These are phyloP conservation scores for Ooceraea biroi DNA, from an alignment of 1,140 invertebrate genomes.

Conservation along the genomic window DNA sequence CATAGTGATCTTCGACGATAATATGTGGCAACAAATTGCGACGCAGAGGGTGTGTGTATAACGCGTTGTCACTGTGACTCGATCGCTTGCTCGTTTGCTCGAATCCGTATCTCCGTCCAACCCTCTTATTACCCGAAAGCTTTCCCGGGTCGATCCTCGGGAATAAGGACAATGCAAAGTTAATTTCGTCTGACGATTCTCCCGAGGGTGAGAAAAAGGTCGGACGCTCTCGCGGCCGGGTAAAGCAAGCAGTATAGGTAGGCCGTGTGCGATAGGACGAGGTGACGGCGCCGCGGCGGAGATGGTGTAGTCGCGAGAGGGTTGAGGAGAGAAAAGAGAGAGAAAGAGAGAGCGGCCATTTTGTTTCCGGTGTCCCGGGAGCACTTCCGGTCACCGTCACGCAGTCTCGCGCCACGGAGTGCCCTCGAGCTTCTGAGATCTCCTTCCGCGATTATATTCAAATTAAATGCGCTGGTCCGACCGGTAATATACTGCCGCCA, in stretches of 20 bases:
- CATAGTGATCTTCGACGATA: constrained; percentile 19
- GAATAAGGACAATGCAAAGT: constrained; percentile 79
- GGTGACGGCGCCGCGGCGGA: constrained; percentile 63
- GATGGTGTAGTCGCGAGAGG: constrained; percentile 22
- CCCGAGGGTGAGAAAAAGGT: constrained; percentile 54
- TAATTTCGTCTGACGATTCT: constrained; percentile 80
- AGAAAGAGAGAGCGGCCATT: constrained; percentile 80
- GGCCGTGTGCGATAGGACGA: constrained; percentile 61
- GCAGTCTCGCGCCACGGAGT: constrained; percentile 83
- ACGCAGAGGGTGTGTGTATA: too few relatives aligned
- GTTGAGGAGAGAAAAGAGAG: constrained; percentile 48
- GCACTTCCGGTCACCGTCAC: constrained; percentile 85
- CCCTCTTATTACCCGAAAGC: constrained; percentile 70
- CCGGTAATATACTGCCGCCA: constrained; percentile 86
- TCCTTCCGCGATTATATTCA: constrained; percentile 86
- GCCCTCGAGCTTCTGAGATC: constrained; percentile 83
- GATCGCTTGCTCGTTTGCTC: constrained; percentile 5
- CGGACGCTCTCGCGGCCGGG: constrained; percentile 40
- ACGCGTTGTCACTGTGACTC: neutral
- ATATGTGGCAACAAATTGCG: neutral
- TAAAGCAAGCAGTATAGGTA: constrained; percentile 48
- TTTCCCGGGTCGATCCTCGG: constrained; percentile 38
- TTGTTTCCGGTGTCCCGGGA: constrained; percentile 85
- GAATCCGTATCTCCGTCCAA: constrained; percentile 14
- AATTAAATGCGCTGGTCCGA: constrained; percentile 86